Evolutionary conservation across 2,113 vertebrate genomes (phyloP), one percentile per base, ranked within the genome.

Genomic region (Antechinus flavipes): DNA sequence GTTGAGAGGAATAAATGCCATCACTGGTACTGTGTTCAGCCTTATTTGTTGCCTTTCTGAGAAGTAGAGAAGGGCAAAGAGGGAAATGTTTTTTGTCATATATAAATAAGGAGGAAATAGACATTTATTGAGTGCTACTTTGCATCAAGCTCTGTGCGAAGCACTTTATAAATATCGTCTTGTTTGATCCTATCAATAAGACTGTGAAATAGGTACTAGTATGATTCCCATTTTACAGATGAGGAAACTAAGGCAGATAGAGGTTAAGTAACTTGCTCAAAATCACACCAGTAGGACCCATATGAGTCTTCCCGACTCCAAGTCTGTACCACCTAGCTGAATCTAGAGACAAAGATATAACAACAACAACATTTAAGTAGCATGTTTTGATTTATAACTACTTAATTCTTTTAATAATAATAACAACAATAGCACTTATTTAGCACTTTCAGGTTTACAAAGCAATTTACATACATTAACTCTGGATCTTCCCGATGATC

Each of bases 391-490:
- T 19, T 84, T 14, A 3, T 42, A 84, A 84, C 8, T 16, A 84
- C n/a, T 84, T 84, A 84, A 84, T 42, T 84, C 68, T 84, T 84
- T 84, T 76, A n/a, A 76, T 76, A n/a, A n/a, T 76, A 76, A n/a
- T 14, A n/a, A 84, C 9, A 84, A 84, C 8, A 84, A 22, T 22
- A 42, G 16, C 14, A 84, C 22, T 84, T n/a, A 68, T 42, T 84
- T 84, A n/a, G 35, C 16, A 84, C n/a, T 42, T 84, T n/a, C 0
- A 76, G 68, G 35, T 76, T 76, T n/a, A 14, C 68, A n/a, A 76
- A 16, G 16, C 16, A 76, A 5, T 76, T 76, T 76, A n/a, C 35
- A n/a, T 5, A 22, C n/a, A 35, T 4, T 76, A 22, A 76, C 35
- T 76, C 16, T 7, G n/a, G 35, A 19, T 76, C 14, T 14, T 76